Evolutionary conservation across 2,888 invertebrate species (phyloP).

Genomic region (Euzophera pinguis): DNA sequence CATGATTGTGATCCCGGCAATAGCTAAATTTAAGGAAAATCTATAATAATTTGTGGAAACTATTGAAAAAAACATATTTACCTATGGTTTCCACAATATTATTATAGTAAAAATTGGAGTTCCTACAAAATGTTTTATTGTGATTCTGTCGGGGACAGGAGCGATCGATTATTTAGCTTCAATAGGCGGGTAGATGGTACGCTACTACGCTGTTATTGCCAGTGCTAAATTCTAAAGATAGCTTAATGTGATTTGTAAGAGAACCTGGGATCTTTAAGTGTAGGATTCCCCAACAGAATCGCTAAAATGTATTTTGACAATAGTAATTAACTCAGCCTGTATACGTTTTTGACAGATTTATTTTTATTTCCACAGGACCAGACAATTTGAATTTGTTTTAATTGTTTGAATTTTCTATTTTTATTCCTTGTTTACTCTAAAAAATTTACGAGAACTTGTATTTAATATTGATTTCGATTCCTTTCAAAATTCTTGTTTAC

Average conservation of each 20-base stretch:
- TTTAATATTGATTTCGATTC: slow-evolving; percentile 16
- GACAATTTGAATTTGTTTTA: background rate
- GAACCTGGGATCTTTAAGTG: too few relatives aligned
- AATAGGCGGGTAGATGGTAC: slow-evolving; percentile 47
- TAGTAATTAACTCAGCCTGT: slow-evolving; percentile 36
- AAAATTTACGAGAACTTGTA: background rate
- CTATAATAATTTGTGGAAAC: too few relatives aligned
- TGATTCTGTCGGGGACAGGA: slow-evolving; percentile 25
- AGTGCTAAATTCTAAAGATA: slow-evolving; percentile 50
- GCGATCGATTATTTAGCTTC: slow-evolving; percentile 48
- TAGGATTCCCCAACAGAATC: slow-evolving; percentile 23
- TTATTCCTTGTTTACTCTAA: slow-evolving; percentile 38
- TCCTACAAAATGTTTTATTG: slow-evolving; percentile 40
- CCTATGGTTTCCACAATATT: background rate
- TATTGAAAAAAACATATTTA: background rate
- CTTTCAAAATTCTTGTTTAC: background rate
- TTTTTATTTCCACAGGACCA: too few relatives aligned
- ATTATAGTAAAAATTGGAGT: slow-evolving; percentile 31
- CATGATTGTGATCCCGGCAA: too few relatives aligned
- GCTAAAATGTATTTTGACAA: slow-evolving; percentile 34
- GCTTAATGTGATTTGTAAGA: slow-evolving; percentile 19
- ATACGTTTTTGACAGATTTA: slow-evolving; percentile 10
- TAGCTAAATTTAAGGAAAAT: background rate
- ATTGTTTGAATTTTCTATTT: background rate
- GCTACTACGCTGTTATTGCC: slow-evolving; percentile 56